phyloP scores from a whole-genome alignment of 2,888 invertebrate species.

The Agriotes lineatus region DNA sequence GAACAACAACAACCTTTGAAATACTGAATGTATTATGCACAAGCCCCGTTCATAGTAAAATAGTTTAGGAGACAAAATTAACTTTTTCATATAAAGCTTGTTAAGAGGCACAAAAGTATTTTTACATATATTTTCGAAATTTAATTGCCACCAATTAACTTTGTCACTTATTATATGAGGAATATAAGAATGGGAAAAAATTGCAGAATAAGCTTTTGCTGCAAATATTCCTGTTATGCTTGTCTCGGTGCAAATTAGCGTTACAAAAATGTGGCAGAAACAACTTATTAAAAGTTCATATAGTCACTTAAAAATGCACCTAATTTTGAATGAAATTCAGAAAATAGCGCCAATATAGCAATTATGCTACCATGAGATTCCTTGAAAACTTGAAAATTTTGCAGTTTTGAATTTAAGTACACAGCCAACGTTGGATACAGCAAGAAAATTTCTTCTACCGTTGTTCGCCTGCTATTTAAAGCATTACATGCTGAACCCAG shows the following conservation, averaged over 20 bases:
- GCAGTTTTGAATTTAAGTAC: constrained; percentile 21
- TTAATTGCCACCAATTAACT: constrained; percentile 13
- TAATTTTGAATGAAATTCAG: constrained; percentile 26
- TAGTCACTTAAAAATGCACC: constrained; percentile 1
- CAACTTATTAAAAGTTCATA: not conserved
- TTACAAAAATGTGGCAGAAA: constrained; percentile 22
- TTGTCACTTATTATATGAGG: constrained; percentile 30
- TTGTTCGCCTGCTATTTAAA: not conserved
- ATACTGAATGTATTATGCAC: constrained; percentile 27
- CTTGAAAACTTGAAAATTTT: not conserved
- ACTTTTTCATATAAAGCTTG: constrained; percentile 50
- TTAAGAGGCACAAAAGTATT: constrained; percentile 49
- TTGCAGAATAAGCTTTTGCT: constrained; percentile 28
- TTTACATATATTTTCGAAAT: constrained; percentile 48
- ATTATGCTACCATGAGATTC: constrained; percentile 21
- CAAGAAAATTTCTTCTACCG: constrained; percentile 30
- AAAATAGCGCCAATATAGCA: constrained; percentile 35
- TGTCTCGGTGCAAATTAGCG: constrained; percentile 11
- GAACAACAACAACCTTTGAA: constrained; percentile 32
- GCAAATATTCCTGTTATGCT: constrained; percentile 26
- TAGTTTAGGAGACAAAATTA: constrained; percentile 32
- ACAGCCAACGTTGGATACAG: constrained; percentile 24
- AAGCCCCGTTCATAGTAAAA: constrained; percentile 22
- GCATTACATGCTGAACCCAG: constrained; percentile 26
- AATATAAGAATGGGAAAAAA: constrained; percentile 21